These are phyloP conservation scores for Nothocercus julius DNA, from an alignment of 2,113 vertebrate genomes.

Conservation along the genomic window DNA sequence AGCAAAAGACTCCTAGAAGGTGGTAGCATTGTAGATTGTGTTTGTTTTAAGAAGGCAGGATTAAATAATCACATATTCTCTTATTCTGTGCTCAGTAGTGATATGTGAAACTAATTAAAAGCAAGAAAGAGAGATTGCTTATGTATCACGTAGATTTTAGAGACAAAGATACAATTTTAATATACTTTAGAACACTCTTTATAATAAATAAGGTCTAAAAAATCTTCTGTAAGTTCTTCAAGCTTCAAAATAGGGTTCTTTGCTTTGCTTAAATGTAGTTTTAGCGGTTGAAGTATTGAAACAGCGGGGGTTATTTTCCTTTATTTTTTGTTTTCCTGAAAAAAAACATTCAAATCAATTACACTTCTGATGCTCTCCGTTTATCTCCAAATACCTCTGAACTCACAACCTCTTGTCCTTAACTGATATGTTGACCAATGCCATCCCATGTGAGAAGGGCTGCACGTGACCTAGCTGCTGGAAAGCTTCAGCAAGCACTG, in stretches of 20 bases:
- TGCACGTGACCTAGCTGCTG: neutral
- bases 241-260: neutral
- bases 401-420: neutral
- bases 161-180: neutral
- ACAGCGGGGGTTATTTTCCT: conserved; percentile 56
- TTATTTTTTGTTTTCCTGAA: neutral
- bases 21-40: neutral
- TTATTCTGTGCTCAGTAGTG: neutral
- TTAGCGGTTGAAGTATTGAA: neutral
- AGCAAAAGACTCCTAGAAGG: neutral
- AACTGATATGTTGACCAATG: neutral
- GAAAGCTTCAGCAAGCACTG: neutral
- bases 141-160: neutral
- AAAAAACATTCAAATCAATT: neutral
- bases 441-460: neutral
- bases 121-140: neutral
- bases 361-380: neutral
- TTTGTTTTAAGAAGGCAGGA: neutral
- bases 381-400: neutral
- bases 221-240: neutral
- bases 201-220: neutral
- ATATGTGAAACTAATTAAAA: neutral
- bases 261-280: neutral
- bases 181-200: neutral
- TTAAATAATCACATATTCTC: neutral